Evolutionary conservation across 1,140 invertebrate genomes (phyloP).

Genomic region (Meloidogyne exigua): DNA sequence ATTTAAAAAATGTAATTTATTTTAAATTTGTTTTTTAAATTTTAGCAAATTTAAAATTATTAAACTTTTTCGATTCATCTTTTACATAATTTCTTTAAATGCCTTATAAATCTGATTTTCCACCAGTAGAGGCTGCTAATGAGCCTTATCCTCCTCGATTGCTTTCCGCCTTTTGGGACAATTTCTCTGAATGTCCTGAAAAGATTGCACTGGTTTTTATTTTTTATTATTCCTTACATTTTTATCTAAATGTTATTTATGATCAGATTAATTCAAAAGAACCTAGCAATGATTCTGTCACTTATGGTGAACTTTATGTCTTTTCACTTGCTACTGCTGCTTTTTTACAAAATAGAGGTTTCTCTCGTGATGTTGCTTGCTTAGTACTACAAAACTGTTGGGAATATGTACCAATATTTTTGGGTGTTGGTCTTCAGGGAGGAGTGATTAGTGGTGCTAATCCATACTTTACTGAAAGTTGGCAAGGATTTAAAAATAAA

Average conservation of each 20-base stretch:
- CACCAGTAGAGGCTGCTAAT: conserved; percentile 30
- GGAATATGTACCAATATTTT: conserved; percentile 46
- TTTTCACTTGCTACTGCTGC: conserved; percentile 40
- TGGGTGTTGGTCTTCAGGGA: conserved; percentile 40
- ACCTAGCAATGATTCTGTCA: conserved; percentile 36
- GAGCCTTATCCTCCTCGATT: conserved; percentile 28
- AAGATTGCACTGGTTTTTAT: conserved; percentile 26
- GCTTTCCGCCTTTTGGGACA: conserved; percentile 30
- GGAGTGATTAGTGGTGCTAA: conserved; percentile 51
- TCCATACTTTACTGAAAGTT: conserved; percentile 44
- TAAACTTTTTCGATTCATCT: neutral
- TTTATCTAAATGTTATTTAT: conserved; percentile 10
- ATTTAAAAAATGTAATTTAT: neutral
- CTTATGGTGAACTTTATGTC: conserved; percentile 43
- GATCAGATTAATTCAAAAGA: conserved; percentile 41
- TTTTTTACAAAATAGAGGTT: conserved; percentile 35
- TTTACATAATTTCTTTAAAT: conserved; percentile 15
- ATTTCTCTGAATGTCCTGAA: conserved; percentile 30
- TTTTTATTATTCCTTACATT: neutral
- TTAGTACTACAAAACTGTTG: conserved; percentile 46
- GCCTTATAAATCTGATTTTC: conserved; percentile 40
- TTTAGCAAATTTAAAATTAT: too few species aligned
- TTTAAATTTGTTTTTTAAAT: neutral
- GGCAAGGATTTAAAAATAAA: neutral
- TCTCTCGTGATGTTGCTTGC: conserved; percentile 36